Evolutionary conservation across 2,797 vertebrate species (phyloP).

Genomic region (Leptoclinus maculatus): DNA sequence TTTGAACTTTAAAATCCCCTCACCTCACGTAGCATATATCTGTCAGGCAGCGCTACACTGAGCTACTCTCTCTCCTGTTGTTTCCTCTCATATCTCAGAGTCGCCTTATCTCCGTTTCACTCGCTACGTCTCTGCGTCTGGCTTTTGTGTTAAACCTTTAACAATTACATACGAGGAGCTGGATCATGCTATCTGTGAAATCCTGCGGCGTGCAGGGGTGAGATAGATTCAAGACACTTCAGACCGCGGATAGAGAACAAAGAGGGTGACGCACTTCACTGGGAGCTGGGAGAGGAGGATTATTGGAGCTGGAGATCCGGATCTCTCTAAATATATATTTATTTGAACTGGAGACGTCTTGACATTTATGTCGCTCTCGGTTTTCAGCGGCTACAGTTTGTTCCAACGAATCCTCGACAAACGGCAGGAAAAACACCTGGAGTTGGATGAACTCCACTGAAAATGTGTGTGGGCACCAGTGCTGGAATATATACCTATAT

Average conservation of each 20-base stretch:
- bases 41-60: background rate
- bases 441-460: background rate
- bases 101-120: background rate
- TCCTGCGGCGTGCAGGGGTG: background rate
- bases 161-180: slow-evolving; percentile 19
- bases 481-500: no score
- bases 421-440: background rate
- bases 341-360: background rate
- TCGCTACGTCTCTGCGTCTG: background rate
- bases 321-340: slow-evolving; percentile 6
- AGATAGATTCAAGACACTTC: slow-evolving; percentile 18
- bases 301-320: slow-evolving; percentile 17
- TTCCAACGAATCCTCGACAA: background rate
- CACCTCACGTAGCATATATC: background rate
- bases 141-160: slow-evolving; percentile 31
- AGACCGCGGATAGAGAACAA: slow-evolving; percentile 4
- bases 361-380: background rate
- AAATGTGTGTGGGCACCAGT: background rate
- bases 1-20: background rate
- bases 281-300: slow-evolving; percentile 19
- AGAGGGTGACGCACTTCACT: slow-evolving; percentile 4
- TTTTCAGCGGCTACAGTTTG: background rate
- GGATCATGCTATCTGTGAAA: slow-evolving; percentile 22
- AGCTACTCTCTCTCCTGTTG: background rate
- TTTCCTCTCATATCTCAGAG: slow-evolving; percentile 14